These are phyloP conservation scores for Heterohyrax brucei DNA, from an alignment of 2,797 vertebrate genomes.

Conservation along the genomic window DNA sequence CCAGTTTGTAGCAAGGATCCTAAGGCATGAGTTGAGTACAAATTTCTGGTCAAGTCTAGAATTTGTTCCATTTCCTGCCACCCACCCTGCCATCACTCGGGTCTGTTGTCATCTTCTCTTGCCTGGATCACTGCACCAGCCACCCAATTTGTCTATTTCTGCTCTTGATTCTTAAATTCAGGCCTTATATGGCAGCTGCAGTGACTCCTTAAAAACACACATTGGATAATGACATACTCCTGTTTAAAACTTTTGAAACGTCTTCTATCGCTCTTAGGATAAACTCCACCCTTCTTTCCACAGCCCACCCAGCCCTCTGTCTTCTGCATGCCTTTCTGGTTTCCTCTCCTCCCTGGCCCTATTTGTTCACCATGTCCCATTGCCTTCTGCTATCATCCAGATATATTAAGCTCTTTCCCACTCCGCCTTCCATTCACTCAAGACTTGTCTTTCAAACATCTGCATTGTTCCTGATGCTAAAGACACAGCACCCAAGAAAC, in stretches of 20 bases:
- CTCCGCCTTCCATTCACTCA: not conserved
- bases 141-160: not conserved
- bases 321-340: not conserved
- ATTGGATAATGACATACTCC: no score
- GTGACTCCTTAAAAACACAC: not conserved
- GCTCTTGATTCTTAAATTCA: not conserved
- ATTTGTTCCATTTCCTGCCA: not conserved
- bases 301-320: not conserved
- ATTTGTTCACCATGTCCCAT: not conserved
- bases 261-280: not conserved
- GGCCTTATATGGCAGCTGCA: not conserved
- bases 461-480: not conserved
- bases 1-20: not conserved
- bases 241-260: not conserved
- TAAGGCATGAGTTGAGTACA: not conserved
- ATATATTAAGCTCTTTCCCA: not conserved
- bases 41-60: not conserved
- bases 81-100: not conserved
- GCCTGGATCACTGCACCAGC: not conserved
- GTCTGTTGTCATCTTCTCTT: not conserved
- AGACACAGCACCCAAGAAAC: not conserved
- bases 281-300: not conserved
- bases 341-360: not conserved
- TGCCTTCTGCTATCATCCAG: not conserved
- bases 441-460: not conserved